A percentile compares a stretch with the other conserved stretches of the same genome.
phyloP scores from a whole-genome alignment of 2,113 vertebrate genomes.

The Scomber japonicus region DNA sequence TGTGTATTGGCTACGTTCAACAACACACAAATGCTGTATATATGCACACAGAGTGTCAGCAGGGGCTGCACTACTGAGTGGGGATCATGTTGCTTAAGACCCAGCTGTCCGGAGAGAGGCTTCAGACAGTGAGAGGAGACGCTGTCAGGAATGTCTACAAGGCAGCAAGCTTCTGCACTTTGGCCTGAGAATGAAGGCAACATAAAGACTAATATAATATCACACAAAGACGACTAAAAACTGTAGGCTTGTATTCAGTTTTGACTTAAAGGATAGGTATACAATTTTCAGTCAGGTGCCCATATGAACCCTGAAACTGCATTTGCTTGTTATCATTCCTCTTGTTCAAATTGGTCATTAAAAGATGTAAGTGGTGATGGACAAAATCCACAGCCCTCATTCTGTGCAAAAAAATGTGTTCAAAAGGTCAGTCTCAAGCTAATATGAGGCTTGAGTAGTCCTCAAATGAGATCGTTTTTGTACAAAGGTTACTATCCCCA shows the following conservation, averaged over 20 bases:
- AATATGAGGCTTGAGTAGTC: too few species aligned
- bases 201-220: constrained; percentile 16
- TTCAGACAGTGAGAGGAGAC: constrained; percentile 75
- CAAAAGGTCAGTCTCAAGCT: too few species aligned
- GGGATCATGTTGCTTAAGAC: constrained; percentile 74
- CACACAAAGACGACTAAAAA: neutral
- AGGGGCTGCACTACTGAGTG: constrained; percentile 36
- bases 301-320: too few species aligned
- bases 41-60: constrained; percentile 51
- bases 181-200: constrained; percentile 2
- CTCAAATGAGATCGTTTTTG: too few species aligned
- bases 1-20: constrained; percentile 47
- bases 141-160: constrained; percentile 78
- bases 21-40: constrained; percentile 43
- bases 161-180: constrained; percentile 37
- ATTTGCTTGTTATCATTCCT: too few species aligned
- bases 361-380: too few species aligned
- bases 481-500: too few species aligned
- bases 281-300: too few species aligned
- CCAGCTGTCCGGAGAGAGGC: constrained; percentile 79
- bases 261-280: too few species aligned
- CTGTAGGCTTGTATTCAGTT: neutral
- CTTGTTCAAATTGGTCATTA: too few species aligned
- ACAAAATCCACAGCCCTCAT: too few species aligned
- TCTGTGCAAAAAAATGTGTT: too few species aligned